These are phyloP conservation scores for Rosalia funebris DNA, from an alignment of 2,888 invertebrate species.

Conservation along the genomic window DNA sequence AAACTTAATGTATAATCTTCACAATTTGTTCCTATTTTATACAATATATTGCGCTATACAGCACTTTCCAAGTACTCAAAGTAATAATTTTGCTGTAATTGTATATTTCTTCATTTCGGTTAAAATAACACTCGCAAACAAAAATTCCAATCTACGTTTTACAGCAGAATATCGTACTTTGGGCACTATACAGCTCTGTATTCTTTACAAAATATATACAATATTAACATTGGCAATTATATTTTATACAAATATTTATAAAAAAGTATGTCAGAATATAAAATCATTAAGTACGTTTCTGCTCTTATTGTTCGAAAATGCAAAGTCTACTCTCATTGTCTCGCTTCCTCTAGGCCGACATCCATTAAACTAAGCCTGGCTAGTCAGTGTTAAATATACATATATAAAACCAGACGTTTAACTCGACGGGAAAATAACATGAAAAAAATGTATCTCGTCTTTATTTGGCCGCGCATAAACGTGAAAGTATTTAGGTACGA, in stretches of 20 bases:
- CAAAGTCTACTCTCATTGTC: neutral
- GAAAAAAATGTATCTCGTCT: too few species aligned
- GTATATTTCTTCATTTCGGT: too few species aligned
- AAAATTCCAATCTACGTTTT: neutral
- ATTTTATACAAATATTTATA: slow-evolving; percentile 27
- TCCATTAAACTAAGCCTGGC: too few species aligned
- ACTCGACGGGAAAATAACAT: too few species aligned
- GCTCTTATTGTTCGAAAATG: neutral
- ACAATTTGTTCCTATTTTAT: slow-evolving; percentile 24
- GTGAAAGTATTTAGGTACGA: too few species aligned
- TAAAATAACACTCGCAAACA: too few species aligned
- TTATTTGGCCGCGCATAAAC: too few species aligned
- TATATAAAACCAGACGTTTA: too few species aligned
- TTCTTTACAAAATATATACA: slow-evolving; percentile 28
- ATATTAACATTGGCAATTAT: slow-evolving; percentile 29
- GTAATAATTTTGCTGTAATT: slow-evolving; percentile 8
- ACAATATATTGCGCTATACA: slow-evolving; percentile 21
- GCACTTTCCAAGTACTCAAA: slow-evolving; percentile 7
- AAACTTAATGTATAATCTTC: slow-evolving; percentile 24
- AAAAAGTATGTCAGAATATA: slow-evolving; percentile 12
- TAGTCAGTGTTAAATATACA: too few species aligned
- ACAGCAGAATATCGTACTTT: slow-evolving; percentile 2
- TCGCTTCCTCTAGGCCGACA: too few species aligned
- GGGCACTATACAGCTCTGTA: slow-evolving; percentile 2
- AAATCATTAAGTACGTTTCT: neutral